Conservation (phyloP, 2,113 vertebrate genomes). For the Tympanuchus pallidicinctus region DNA sequence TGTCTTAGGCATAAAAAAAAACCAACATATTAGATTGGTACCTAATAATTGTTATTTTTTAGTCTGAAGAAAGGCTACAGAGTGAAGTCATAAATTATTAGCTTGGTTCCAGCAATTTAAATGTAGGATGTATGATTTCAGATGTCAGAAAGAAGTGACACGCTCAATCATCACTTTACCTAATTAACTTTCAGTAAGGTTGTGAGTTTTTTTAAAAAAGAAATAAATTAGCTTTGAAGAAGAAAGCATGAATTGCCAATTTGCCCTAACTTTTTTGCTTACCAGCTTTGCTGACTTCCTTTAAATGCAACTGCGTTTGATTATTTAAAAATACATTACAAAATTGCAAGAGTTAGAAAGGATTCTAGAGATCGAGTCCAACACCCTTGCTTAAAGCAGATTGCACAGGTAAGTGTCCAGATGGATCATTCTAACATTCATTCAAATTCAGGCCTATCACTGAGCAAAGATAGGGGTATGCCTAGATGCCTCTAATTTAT, state of each 20-base stretch:
- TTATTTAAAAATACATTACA: conserved; percentile 16
- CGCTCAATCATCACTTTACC: conserved; percentile 19
- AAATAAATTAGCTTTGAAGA: conserved; percentile 21
- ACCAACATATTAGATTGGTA: not conserved
- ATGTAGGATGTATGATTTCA: not conserved
- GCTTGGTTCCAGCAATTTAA: conserved; percentile 51
- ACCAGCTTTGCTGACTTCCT: conserved; percentile 23
- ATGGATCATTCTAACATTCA: not conserved
- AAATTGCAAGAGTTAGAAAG: too few species aligned
- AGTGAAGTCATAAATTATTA: not conserved
- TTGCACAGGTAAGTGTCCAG: too few species aligned
- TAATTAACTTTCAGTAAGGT: conserved; percentile 29
- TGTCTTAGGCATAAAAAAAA: not conserved
- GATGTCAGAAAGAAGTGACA: not conserved
- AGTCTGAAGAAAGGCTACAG: conserved; percentile 25
- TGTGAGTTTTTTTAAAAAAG: not conserved
- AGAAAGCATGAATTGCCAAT: conserved; percentile 23
- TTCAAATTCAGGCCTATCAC: not conserved
- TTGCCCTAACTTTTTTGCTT: conserved; percentile 23
- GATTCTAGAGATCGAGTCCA: too few species aligned
- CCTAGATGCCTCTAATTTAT: not conserved
- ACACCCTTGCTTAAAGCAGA: too few species aligned
- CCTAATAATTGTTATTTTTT: not conserved
- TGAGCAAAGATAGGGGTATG: not conserved
- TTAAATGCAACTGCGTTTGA: not conserved